A percentile compares a stretch with the other conserved stretches of the same genome.
phyloP scores from a whole-genome alignment of 1,140 invertebrate species.

The Kradibia gibbosae region DNA sequence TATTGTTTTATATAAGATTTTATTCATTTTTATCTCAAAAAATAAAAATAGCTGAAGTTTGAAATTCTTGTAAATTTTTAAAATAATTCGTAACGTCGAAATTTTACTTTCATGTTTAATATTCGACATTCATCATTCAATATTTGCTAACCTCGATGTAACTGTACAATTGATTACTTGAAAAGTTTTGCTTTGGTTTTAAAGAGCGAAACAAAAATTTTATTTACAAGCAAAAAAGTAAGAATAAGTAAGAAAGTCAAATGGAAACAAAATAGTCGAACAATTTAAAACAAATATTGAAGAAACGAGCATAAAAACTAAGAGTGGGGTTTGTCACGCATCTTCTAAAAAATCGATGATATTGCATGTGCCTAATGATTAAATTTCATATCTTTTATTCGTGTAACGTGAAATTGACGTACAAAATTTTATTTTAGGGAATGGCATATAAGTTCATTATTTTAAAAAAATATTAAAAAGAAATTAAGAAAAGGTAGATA shows the following conservation, averaged over 20 bases:
- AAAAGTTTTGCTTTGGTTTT: constrained; percentile 23
- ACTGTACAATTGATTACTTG: constrained; percentile 17
- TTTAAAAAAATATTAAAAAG: constrained; percentile 36
- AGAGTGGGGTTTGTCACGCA: background rate
- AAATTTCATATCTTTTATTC: constrained; percentile 18
- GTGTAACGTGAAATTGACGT: background rate
- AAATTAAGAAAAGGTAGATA: constrained; percentile 8
- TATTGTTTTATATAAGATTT: too few species aligned
- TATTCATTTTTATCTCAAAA: background rate
- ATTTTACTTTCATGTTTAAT: background rate
- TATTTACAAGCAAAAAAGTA: constrained; percentile 1
- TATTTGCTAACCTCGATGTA: background rate
- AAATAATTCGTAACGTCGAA: background rate
- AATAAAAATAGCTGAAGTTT: background rate
- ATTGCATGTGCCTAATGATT: constrained; percentile 16
- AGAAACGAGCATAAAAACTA: background rate
- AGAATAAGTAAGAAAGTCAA: background rate
- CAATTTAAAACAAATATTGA: background rate
- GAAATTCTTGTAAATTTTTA: too few species aligned
- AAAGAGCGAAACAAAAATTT: background rate
- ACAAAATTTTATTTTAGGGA: constrained; percentile 10
- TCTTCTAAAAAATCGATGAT: background rate
- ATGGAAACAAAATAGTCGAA: background rate
- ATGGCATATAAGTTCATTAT: background rate
- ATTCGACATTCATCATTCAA: background rate